phyloP scores from a whole-genome alignment of 2,797 vertebrate species.

The Myripristis murdjan region DNA sequence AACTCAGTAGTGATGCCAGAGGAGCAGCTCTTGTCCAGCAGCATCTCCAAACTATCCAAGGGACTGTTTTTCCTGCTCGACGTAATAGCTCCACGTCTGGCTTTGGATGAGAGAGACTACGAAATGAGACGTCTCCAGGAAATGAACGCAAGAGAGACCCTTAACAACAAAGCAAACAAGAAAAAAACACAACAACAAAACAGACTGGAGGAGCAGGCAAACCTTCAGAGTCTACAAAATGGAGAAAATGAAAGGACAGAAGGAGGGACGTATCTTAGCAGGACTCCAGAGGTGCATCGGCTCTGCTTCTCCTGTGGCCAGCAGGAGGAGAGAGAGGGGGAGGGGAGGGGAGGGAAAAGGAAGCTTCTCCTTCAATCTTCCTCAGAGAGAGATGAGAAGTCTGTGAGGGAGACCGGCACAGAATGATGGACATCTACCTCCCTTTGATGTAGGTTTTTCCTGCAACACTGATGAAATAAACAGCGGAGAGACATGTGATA shows the following conservation, averaged over 20 bases:
- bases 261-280: not conserved
- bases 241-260: not conserved
- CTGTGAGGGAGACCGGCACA: too few relatives aligned
- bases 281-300: not conserved
- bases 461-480: too few relatives aligned
- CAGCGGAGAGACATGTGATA: too few relatives aligned
- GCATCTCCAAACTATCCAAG: not conserved
- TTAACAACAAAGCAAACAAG: conserved; percentile 11
- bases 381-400: too few relatives aligned
- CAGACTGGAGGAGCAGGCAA: conserved; percentile 16
- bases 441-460: too few relatives aligned
- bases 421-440: too few relatives aligned
- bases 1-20: too few relatives aligned
- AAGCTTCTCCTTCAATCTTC: not conserved
- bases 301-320: not conserved
- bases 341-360: not conserved
- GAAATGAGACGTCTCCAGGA: conserved; percentile 9
- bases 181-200: not conserved
- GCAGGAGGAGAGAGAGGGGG: conserved; percentile 1
- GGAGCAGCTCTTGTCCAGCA: not conserved
- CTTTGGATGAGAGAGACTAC: conserved; percentile 15
- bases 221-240: not conserved
- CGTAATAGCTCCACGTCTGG: conserved; percentile 14
- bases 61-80: not conserved
- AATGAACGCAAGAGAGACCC: not conserved